Base-by-base conservation (phyloP, 2,888 invertebrate genomes). In the Troides helena region DNA sequence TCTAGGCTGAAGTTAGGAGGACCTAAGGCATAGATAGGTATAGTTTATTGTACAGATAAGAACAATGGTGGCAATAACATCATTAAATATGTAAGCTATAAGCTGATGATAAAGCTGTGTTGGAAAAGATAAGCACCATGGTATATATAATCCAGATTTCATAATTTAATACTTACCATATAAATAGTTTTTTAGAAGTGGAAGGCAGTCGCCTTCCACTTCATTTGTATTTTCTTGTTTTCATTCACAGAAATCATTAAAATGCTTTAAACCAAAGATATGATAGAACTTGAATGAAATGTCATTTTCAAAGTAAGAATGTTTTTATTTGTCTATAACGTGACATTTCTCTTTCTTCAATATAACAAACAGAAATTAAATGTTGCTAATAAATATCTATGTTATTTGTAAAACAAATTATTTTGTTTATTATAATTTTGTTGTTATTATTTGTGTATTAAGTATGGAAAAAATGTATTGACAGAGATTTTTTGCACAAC, bases 201-300 rank as follows among this genome's bases (percentile, higher is more conserved):
- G 57, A 57, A 57, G 57, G 57, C 57, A 0, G 10, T 57, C 3
- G 57, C 57, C 57, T 57, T 57, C 57, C 57, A 57, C 1, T 65
- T 68, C 17, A 59, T 30, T 1, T 59, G 4, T 25, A 64, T 72
- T 59, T 30, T 59, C 17, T 59, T 30, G 23, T 30, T 30, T 17
- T 59, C 30, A 56, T 73, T 77, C 64, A 74, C 50, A 62, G 57
- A 57, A 57, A 57, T 57, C 8, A 21, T 57, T 21, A 21, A 8
- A 2, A 21, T 21, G 21, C 21, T 8, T n/a, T 6, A 57, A 57
- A 21, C 57, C 21, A 21, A 21, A 21, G 18, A 10, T 18, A 57
- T 21, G 57, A 5, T 1, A 21, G 7, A 18, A 57, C 5, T n/a
- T 57, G 23, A 57, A n/a, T 57, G 2, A 21, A 57, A 57, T 21